phyloP scores from a whole-genome alignment of 2,113 vertebrate species.

The Cyprinus carpio region DNA sequence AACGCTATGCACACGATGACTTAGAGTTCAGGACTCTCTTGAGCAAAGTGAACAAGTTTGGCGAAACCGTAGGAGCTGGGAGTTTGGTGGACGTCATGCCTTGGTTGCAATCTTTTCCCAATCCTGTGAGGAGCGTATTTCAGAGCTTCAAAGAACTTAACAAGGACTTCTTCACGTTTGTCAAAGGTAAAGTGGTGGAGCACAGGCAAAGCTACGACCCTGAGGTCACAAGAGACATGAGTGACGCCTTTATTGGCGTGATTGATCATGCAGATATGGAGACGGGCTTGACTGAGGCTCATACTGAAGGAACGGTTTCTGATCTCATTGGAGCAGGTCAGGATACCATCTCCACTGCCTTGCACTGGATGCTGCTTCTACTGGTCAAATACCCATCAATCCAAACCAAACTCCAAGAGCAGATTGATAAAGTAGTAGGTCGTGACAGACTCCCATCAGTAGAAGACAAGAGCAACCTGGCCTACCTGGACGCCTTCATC shows the following conservation, averaged over 20 bases:
- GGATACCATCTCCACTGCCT: constrained; percentile 78
- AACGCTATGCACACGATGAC: constrained; percentile 77
- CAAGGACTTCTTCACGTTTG: constrained; percentile 74
- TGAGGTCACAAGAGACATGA: constrained; percentile 69
- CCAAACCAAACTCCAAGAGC: constrained; percentile 76
- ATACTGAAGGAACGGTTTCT: constrained; percentile 77
- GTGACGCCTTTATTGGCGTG: constrained; percentile 72
- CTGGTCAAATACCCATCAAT: constrained; percentile 78
- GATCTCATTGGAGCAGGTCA: constrained; percentile 85
- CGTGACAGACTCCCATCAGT: constrained; percentile 72
- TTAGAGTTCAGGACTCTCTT: constrained; percentile 78
- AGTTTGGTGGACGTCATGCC: constrained; percentile 85
- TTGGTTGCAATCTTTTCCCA: constrained; percentile 83
- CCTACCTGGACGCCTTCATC: constrained; percentile 84
- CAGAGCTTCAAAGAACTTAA: constrained; percentile 77
- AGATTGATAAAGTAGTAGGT: constrained; percentile 83
- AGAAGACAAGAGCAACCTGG: constrained; percentile 73
- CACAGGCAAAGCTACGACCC: constrained; percentile 73
- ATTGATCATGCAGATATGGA: constrained; percentile 57
- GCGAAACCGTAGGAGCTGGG: constrained; percentile 80
- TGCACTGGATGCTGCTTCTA: constrained; percentile 82
- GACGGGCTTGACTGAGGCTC: constrained; percentile 62
- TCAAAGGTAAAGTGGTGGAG: constrained; percentile 72
- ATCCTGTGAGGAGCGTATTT: constrained; percentile 79
- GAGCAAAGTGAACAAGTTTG: constrained; percentile 71